phyloP scores from a whole-genome alignment of 2,113 vertebrate species.

The Gymnocephalus cernua region DNA sequence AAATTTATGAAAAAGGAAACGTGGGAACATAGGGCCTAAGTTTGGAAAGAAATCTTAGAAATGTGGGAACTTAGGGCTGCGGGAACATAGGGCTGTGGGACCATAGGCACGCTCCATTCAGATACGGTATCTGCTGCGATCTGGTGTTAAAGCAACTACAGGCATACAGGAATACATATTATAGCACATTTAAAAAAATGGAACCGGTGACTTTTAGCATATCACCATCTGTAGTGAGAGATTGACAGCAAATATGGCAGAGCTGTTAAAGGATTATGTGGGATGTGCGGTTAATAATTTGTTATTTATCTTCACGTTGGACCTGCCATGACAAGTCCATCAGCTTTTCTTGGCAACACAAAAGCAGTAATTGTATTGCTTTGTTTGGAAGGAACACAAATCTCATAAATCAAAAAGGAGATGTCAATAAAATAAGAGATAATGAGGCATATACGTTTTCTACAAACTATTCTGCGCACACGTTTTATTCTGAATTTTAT shows the following conservation, averaged over 20 bases:
- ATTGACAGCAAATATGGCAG: background rate
- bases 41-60: too few species aligned
- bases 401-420: background rate
- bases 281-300: background rate
- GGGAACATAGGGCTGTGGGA: too few species aligned
- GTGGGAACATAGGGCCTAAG: too few species aligned
- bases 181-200: too few species aligned
- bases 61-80: too few species aligned
- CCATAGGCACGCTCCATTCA: too few species aligned
- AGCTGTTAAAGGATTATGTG: background rate
- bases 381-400: background rate
- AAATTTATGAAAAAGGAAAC: too few species aligned
- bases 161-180: too few species aligned
- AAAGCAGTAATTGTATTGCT: background rate
- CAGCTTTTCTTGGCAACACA: background rate
- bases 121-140: too few species aligned
- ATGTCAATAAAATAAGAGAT: background rate
- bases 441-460: background rate
- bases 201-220: too few species aligned
- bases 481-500: background rate
- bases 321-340: background rate
- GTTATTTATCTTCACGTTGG: background rate
- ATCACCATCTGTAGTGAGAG: background rate
- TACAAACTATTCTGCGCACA: conserved; percentile 6
- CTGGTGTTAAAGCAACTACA: too few species aligned